Conservation (phyloP, 2,113 vertebrate genomes). For the Psophia crepitans region DNA sequence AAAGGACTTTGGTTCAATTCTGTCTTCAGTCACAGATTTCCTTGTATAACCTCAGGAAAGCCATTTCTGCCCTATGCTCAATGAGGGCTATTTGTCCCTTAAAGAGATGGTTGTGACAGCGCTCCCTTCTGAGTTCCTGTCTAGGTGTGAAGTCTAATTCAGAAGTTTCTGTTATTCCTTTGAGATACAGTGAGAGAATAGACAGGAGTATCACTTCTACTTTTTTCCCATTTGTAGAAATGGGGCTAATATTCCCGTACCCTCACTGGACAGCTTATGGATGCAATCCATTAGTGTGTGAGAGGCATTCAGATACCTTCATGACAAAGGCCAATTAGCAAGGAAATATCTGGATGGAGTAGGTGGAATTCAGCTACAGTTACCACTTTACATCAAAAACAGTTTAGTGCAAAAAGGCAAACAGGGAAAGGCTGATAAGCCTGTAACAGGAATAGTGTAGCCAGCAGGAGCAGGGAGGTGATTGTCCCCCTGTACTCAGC, state of each 20-base stretch:
- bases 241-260: not conserved
- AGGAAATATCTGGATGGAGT: not conserved
- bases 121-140: constrained; percentile 7
- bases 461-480: no score
- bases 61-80: not conserved
- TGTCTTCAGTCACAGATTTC: not conserved
- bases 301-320: not conserved
- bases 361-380: not conserved
- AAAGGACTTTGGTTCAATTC: not conserved
- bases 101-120: not conserved
- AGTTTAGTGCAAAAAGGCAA: not conserved
- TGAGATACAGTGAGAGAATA: not conserved
- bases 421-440: not conserved
- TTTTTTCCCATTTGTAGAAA: not conserved
- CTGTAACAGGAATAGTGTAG: no score
- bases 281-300: not conserved
- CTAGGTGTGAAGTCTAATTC: constrained; percentile 35
- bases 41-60: not conserved
- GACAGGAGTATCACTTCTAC: not conserved
- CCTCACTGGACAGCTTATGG: not conserved
- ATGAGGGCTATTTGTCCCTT: constrained; percentile 27
- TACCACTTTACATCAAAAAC: not conserved
- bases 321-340: not conserved
- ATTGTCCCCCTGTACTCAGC: no score
- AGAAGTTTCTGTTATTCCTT: constrained; percentile 27